Evolutionary conservation across 1,140 invertebrate species (phyloP).

Genomic region (Scaptomyza pallida): DNA sequence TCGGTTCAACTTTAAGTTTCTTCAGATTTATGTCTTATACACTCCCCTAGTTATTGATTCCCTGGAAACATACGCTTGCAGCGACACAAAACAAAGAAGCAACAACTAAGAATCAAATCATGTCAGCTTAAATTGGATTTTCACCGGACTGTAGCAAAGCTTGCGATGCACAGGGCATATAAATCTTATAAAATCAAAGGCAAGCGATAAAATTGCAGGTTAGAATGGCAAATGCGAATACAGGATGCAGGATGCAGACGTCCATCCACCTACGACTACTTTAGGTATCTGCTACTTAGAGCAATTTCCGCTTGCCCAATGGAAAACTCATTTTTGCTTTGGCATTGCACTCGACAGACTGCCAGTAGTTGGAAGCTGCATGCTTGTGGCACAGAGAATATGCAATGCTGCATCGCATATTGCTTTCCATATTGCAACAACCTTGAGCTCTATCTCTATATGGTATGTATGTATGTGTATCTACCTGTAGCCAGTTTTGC

Average conservation of each 20-base stretch:
- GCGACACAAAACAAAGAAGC: not conserved
- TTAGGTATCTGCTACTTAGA: not conserved
- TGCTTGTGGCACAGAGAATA: slow-evolving; percentile 7
- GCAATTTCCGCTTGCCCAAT: slow-evolving; percentile 25
- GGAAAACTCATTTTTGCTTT: slow-evolving; percentile 4
- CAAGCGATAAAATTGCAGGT: not conserved
- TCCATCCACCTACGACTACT: not conserved
- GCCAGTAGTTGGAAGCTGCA: not conserved
- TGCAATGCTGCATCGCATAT: not conserved
- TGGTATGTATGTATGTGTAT: not conserved
- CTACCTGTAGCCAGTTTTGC: not conserved
- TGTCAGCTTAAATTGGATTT: slow-evolving; percentile 17
- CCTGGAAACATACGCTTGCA: slow-evolving; percentile 3
- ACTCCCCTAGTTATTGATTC: not conserved
- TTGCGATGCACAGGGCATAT: not conserved
- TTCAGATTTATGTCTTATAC: too few species aligned
- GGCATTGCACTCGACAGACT: slow-evolving; percentile 6
- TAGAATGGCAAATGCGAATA: not conserved
- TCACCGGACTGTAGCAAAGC: not conserved
- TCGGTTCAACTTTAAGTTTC: not conserved
- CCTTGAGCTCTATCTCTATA: not conserved
- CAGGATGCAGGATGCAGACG: not conserved
- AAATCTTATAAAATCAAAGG: slow-evolving; percentile 12
- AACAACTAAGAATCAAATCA: slow-evolving; percentile 8
- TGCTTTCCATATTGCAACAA: slow-evolving; percentile 11